Percentiles rank a stretch among this genome's conserved stretches.
Evolutionary conservation across 2,797 vertebrate genomes (phyloP).

Genomic region (Tapera naevia): DNA sequence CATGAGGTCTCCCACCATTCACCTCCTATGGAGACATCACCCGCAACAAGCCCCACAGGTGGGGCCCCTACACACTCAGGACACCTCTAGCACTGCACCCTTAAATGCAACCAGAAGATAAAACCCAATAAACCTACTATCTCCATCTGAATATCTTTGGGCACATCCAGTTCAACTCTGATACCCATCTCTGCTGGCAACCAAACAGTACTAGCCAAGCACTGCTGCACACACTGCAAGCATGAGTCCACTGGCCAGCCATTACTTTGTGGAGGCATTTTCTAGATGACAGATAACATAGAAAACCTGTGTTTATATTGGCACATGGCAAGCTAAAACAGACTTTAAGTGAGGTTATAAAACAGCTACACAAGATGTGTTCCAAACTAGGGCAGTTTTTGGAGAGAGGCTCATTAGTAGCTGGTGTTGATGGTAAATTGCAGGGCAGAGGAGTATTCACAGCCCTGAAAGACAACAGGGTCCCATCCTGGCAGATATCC

Average conservation of each 20-base stretch:
- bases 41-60: accelerated
- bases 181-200: not conserved
- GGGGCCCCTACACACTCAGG: accelerated
- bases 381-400: not conserved
- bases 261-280: not conserved
- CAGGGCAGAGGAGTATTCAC: not conserved
- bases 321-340: not conserved
- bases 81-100: not conserved
- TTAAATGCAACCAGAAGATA: accelerated
- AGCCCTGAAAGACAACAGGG: not conserved
- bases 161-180: not conserved
- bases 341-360: not conserved
- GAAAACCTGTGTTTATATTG: constrained; percentile 19
- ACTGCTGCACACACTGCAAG: accelerated
- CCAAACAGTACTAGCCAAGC: not conserved
- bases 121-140: accelerated
- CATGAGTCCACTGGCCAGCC: not conserved
- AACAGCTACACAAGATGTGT: not conserved
- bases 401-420: not conserved
- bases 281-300: not conserved
- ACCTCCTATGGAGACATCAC: not conserved
- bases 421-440: not conserved
- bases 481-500: not conserved
- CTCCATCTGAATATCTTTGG: not conserved
- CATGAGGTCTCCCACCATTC: not conserved